A percentile compares a stretch with the other conserved stretches of the same genome.
Conservation (phyloP, 2,797 vertebrate species). For the Arrhamphus sclerolepis region DNA sequence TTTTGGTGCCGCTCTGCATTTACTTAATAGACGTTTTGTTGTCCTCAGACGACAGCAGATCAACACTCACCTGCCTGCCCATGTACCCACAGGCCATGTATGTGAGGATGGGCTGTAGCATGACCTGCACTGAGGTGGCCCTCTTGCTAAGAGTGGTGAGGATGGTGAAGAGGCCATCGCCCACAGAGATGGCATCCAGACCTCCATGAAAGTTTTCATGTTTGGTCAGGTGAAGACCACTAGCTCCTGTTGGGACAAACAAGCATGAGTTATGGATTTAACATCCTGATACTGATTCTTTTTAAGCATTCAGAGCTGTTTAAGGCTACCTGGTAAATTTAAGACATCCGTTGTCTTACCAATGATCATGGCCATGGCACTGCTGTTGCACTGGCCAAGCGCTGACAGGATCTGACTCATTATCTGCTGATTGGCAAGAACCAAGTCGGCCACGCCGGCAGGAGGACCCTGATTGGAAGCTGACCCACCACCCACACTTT, state of each 20-base stretch:
- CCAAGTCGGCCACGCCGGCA: slow-evolving; percentile 93
- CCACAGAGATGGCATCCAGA: slow-evolving; percentile 97
- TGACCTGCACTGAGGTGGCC: slow-evolving; percentile 95
- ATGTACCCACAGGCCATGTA: slow-evolving; percentile 99
- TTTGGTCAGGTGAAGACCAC: slow-evolving; percentile 97
- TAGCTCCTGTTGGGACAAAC: slow-evolving; percentile 85
- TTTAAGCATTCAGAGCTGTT: background rate
- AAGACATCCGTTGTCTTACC: slow-evolving; percentile 77
- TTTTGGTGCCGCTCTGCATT: background rate
- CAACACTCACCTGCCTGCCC: slow-evolving; percentile 91
- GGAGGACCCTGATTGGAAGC: slow-evolving; percentile 85
- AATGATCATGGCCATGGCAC: slow-evolving; percentile 99
- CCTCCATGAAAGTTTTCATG: slow-evolving; percentile 99
- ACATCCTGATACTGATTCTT: background rate
- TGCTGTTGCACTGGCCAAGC: slow-evolving; percentile 98
- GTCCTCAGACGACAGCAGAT: background rate
- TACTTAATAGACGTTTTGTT: background rate
- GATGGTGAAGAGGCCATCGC: slow-evolving; percentile 97
- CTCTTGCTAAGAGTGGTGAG: slow-evolving; percentile 97
- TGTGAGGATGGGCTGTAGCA: slow-evolving; percentile 98
- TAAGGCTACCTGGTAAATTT: too few species aligned
- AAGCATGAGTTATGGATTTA: background rate
- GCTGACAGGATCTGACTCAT: slow-evolving; percentile 99
- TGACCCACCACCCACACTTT: slow-evolving; percentile 84
- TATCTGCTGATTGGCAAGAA: slow-evolving; percentile 97